Evolutionary conservation across 2,113 vertebrate genomes (phyloP).

Genomic region (Pluvialis apricaria): DNA sequence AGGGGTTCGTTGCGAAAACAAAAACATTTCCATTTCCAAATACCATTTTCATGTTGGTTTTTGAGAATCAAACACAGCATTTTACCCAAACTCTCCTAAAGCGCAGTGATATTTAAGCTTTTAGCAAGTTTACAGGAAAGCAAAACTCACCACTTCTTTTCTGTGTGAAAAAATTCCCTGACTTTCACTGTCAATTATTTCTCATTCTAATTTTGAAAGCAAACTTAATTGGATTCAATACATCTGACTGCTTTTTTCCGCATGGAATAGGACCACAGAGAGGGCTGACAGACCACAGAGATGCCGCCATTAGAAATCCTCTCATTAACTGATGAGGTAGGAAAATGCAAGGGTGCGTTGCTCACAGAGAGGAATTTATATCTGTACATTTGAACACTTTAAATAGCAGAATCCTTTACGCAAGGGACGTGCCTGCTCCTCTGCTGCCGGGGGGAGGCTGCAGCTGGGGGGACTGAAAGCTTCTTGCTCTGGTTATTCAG

Average conservation of each 20-base stretch:
- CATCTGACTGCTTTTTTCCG: background rate
- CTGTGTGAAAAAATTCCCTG: background rate
- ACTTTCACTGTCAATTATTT: background rate
- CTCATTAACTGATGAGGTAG: background rate
- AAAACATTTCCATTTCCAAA: background rate
- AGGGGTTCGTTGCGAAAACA: background rate
- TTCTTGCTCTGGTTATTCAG: background rate
- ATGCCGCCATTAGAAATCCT: background rate
- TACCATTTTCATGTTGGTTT: background rate
- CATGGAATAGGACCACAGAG: background rate
- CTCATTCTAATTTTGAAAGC: background rate
- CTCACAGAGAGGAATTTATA: background rate
- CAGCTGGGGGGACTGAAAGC: background rate
- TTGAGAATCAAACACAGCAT: background rate
- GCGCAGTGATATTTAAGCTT: background rate
- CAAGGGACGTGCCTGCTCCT: accelerated
- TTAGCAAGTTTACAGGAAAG: background rate
- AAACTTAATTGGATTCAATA: background rate
- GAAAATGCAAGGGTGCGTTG: accelerated
- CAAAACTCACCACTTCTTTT: background rate
- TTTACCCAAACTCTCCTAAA: background rate
- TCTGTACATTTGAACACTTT: background rate
- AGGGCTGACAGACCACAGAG: background rate
- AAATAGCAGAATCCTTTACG: background rate
- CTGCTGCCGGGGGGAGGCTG: background rate